These are phyloP conservation scores for Bicyclus anynana DNA, from an alignment of 1,140 invertebrate genomes.

Conservation along the genomic window DNA sequence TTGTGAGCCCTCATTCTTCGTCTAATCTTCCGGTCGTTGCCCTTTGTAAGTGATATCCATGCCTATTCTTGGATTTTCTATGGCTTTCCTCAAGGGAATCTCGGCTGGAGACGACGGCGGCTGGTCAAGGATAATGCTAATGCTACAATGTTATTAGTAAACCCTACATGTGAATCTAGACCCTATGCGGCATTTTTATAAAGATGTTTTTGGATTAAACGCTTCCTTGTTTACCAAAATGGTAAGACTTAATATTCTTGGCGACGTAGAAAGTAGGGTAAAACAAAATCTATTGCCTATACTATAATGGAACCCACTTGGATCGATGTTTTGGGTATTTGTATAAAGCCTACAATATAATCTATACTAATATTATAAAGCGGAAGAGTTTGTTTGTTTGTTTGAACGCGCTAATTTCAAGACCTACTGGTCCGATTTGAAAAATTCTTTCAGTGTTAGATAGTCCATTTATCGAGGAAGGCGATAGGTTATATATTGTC, in stretches of 20 bases:
- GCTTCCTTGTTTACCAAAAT: background rate
- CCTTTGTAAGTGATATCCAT: background rate
- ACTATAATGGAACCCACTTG: too few relatives aligned
- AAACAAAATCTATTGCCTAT: background rate
- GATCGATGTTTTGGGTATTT: too few relatives aligned
- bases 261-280: background rate
- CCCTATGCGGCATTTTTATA: background rate
- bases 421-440: too few relatives aligned
- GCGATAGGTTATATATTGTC: too few relatives aligned
- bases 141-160: background rate
- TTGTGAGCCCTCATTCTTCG: background rate
- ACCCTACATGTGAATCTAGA: background rate
- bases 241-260: too few relatives aligned
- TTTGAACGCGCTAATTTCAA: too few relatives aligned
- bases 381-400: too few relatives aligned
- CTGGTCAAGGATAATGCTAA: background rate
- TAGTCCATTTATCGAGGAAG: too few relatives aligned
- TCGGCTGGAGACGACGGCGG: background rate
- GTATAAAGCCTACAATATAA: too few relatives aligned
- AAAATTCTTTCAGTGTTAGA: too few relatives aligned
- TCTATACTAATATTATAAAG: too few relatives aligned
- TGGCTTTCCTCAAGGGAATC: conserved; percentile 1
- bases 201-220: background rate
- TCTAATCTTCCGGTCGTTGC: background rate
- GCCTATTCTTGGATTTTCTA: background rate